These are phyloP conservation scores for Drosophila willistoni DNA, from an alignment of 1,140 invertebrate genomes.

Conservation along the genomic window DNA sequence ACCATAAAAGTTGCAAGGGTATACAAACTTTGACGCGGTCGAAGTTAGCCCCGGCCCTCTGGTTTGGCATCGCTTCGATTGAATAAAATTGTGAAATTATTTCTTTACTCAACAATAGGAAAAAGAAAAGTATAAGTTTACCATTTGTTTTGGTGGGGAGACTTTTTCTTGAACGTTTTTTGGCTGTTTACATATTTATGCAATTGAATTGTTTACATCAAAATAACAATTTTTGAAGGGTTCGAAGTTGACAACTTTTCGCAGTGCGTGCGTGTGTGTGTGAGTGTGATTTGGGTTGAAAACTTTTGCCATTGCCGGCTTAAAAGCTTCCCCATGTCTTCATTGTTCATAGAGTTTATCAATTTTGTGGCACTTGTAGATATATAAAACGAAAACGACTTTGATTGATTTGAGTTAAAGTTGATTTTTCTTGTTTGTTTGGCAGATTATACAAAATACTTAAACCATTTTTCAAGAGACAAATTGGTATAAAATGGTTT, in stretches of 20 bases:
- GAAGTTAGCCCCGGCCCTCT: no score
- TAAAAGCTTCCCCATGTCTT: slow-evolving; percentile 30
- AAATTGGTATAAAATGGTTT: slow-evolving; percentile 28
- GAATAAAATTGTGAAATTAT: slow-evolving; percentile 61
- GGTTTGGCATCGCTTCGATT: slow-evolving; percentile 51
- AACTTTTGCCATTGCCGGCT: slow-evolving; percentile 36
- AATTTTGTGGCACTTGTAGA: slow-evolving; percentile 36
- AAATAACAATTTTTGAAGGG: slow-evolving; percentile 47
- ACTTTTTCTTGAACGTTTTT: slow-evolving; percentile 14
- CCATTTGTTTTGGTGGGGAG: slow-evolving; percentile 2
- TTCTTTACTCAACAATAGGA: slow-evolving; percentile 33
- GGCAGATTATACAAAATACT: not conserved
- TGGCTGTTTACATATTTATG: slow-evolving; percentile 49
- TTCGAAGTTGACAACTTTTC: slow-evolving; percentile 40
- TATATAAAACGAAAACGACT: slow-evolving; percentile 13
- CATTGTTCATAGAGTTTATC: slow-evolving; percentile 43
- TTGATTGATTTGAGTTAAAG: slow-evolving; percentile 50
- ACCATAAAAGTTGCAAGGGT: no score
- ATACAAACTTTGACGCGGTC: no score
- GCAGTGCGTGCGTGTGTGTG: not conserved
- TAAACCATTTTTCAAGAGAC: not conserved
- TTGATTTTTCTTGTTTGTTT: slow-evolving; percentile 14
- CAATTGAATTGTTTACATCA: slow-evolving; percentile 63
- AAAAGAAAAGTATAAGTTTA: slow-evolving; percentile 24
- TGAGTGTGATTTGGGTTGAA: slow-evolving; percentile 9